Evolutionary conservation across 1,140 invertebrate species (phyloP), one percentile per base, ranked within the genome.

Genomic region (Dreissena rostriformis): DNA sequence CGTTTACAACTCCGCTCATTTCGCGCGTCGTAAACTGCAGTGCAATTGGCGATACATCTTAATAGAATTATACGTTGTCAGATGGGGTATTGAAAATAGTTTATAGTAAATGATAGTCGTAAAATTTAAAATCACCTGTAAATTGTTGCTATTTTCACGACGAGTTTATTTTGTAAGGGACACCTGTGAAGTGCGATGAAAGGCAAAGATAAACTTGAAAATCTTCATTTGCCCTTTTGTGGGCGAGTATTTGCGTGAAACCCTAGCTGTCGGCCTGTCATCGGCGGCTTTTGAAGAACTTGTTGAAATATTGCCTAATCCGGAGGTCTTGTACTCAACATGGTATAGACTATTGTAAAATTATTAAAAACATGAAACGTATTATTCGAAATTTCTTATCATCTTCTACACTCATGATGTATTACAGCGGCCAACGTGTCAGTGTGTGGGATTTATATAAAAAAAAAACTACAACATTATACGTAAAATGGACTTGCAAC

Each of bases 121-220:
- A 75, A 82, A 75, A 75, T 19, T 82, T 68, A 53, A 75, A 82
- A 82, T 82, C 72, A 82, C 80, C 80, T 82, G 80, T 82, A 75
- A 82, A 82, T 82, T 82, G 80, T 28, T 53, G 80, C 24, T 53
- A 75, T 82, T 82, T 82, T 82, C 79, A 82, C 70, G 79, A 26
- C 19, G 15, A 24, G 22, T 24, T 66, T 82, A 71, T 82, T 53
- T 65, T 67, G 57, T 63, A 74, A 29, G n/a, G 71, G 24, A 75
- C 80, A 82, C 80, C 80, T 82, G 80, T 82, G 68, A 65, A 61
- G 14, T 53, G 63, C 73, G 80, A 75, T 75, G 80, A 82, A 68
- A 74, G 51, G 12, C 11, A 4, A 19, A 73, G 71, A 82, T 75
- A 82, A 80, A 82, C 28, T 63, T 11, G 68, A 72, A 70, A 82